phyloP scores from a whole-genome alignment of 2,888 invertebrate genomes.

The Patella depressa region DNA sequence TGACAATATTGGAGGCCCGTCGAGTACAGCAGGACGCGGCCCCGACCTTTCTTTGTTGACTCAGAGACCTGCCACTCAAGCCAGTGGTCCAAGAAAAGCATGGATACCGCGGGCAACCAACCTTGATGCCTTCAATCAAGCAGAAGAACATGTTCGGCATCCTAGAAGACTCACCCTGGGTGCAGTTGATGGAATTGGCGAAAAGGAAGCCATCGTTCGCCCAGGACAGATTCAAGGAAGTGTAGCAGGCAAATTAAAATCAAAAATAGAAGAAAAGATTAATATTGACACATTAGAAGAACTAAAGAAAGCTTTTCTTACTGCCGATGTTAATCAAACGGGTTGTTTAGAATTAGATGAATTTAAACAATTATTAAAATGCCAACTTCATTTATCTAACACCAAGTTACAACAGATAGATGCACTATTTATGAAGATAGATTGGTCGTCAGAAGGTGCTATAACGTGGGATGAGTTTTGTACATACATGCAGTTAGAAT shows the following conservation, averaged over 20 bases:
- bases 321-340: slow-evolving; percentile 64
- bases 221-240: slow-evolving; percentile 44
- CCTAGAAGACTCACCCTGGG: slow-evolving; percentile 60
- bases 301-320: slow-evolving; percentile 66
- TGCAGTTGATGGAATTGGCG: slow-evolving; percentile 63
- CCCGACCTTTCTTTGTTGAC: slow-evolving; percentile 27
- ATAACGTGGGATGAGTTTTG: slow-evolving; percentile 72
- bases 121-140: slow-evolving; percentile 39
- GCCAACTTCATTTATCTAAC: slow-evolving; percentile 57
- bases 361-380: slow-evolving; percentile 66
- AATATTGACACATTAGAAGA: slow-evolving; percentile 68
- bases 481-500: slow-evolving; percentile 72
- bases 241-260: slow-evolving; percentile 50
- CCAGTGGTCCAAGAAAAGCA: slow-evolving; percentile 50
- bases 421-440: slow-evolving; percentile 71
- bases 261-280: slow-evolving; percentile 70
- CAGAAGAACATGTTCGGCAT: slow-evolving; percentile 48
- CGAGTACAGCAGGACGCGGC: slow-evolving; percentile 51
- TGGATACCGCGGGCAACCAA: slow-evolving; percentile 38
- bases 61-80: slow-evolving; percentile 62
- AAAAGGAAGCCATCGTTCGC: slow-evolving; percentile 46
- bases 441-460: slow-evolving; percentile 69
- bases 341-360: slow-evolving; percentile 67
- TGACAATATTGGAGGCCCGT: slow-evolving; percentile 56
- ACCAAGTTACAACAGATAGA: slow-evolving; percentile 68